Conservation (phyloP, 2,113 vertebrate species). For the Urocynchramus pylzowi region DNA sequence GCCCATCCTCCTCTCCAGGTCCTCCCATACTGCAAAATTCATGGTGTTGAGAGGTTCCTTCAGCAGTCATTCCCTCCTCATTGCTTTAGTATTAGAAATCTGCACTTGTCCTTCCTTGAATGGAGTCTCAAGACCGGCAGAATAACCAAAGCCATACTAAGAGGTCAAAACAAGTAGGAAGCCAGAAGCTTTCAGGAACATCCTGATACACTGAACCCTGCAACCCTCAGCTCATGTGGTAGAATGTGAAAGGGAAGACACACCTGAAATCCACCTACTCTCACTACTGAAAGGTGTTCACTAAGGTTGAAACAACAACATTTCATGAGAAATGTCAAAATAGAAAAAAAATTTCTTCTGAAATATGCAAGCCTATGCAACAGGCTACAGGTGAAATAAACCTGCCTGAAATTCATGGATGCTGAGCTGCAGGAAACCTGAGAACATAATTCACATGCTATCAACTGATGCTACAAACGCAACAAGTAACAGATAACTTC, state of each 20-base stretch:
- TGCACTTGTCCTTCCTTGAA: background rate
- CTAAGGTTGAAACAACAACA: background rate
- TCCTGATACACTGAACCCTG: background rate
- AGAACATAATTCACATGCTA: background rate
- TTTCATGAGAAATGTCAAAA: background rate
- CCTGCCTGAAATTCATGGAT: background rate
- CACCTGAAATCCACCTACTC: background rate
- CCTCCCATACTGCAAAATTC: background rate
- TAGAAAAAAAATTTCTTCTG: background rate
- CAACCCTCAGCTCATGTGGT: background rate
- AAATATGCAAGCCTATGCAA: background rate
- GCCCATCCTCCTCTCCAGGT: background rate
- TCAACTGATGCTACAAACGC: background rate
- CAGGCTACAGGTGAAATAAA: background rate
- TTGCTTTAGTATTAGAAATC: background rate
- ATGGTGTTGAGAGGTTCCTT: background rate
- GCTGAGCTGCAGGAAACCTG: background rate
- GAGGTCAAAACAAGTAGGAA: background rate
- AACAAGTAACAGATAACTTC: background rate
- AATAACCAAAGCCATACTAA: background rate
- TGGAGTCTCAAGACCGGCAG: background rate
- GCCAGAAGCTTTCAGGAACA: background rate
- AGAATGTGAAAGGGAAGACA: background rate
- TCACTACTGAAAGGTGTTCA: background rate
- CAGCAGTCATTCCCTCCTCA: background rate